Evolutionary conservation across 1,140 invertebrate genomes (phyloP).

Genomic region (Rhagoletis pomonella): DNA sequence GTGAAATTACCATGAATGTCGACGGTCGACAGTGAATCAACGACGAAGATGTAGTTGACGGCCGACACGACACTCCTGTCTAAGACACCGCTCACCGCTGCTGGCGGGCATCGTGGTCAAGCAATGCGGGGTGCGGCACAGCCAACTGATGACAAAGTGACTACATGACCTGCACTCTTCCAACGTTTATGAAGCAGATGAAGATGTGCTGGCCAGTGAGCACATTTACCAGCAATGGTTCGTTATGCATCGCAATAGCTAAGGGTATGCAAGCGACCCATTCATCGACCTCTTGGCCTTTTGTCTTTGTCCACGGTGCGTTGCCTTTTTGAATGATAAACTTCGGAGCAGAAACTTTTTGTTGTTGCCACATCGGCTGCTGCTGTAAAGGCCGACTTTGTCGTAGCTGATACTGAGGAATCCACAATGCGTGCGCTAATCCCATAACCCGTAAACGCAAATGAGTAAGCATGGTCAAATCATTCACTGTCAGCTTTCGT

Average conservation of each 20-base stretch:
- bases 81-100: background rate
- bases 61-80: background rate
- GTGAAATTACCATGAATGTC: constrained; percentile 55
- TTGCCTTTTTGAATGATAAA: constrained; percentile 23
- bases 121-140: background rate
- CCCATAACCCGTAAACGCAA: constrained; percentile 32
- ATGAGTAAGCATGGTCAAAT: constrained; percentile 67
- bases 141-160: constrained; percentile 17
- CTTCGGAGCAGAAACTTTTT: constrained; percentile 24
- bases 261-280: background rate
- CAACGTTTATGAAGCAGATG: too few relatives aligned
- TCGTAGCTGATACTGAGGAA: background rate
- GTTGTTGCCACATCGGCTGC: background rate
- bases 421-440: constrained; percentile 15
- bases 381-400: background rate
- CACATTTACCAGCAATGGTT: constrained; percentile 7
- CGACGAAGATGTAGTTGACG: constrained; percentile 15
- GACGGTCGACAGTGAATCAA: constrained; percentile 39
- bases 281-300: constrained; percentile 12
- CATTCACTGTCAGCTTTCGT: constrained; percentile 72
- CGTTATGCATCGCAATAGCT: background rate
- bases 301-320: constrained; percentile 22
- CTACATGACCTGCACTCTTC: constrained; percentile 35
- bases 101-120: background rate
- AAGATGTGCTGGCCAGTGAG: background rate